A percentile compares a stretch with the other conserved stretches of the same genome.
These are phyloP conservation scores for Probosciger aterrimus DNA, from an alignment of 2,113 vertebrate species.

Conservation along the genomic window DNA sequence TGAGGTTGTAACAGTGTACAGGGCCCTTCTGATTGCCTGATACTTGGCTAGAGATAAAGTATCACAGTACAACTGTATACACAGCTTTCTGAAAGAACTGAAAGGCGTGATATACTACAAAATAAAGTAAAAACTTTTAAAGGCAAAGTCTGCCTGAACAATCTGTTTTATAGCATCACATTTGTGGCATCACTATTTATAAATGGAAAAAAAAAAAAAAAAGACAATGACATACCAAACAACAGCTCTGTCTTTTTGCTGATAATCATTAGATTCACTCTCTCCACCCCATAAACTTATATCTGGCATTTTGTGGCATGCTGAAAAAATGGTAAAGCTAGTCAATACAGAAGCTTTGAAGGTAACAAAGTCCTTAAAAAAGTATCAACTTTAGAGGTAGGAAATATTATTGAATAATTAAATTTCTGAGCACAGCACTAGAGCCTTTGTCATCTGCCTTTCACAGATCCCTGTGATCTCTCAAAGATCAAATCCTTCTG, in stretches of 20 bases:
- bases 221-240: not conserved
- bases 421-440: not conserved
- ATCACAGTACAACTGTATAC: not conserved
- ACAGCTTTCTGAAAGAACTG: not conserved
- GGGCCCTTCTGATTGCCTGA: not conserved
- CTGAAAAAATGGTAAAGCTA: not conserved
- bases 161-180: not conserved
- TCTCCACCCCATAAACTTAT: not conserved
- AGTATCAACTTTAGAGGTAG: not conserved
- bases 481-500: not conserved
- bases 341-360: not conserved
- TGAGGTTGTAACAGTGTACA: not conserved
- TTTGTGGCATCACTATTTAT: not conserved
- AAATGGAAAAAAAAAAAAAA: not conserved
- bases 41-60: not conserved
- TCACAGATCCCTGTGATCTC: not conserved
- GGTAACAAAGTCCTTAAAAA: not conserved
- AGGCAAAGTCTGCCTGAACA: not conserved
- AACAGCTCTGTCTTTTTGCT: not conserved
- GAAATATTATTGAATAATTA: not conserved
- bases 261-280: not conserved
- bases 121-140: not conserved
- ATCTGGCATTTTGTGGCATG: not conserved
- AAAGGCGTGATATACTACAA: not conserved
- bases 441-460: not conserved